Percentiles rank a stretch among this genome's conserved stretches.
These are phyloP conservation scores for Philaethria dido DNA, from an alignment of 2,888 invertebrate genomes.

Conservation along the genomic window DNA sequence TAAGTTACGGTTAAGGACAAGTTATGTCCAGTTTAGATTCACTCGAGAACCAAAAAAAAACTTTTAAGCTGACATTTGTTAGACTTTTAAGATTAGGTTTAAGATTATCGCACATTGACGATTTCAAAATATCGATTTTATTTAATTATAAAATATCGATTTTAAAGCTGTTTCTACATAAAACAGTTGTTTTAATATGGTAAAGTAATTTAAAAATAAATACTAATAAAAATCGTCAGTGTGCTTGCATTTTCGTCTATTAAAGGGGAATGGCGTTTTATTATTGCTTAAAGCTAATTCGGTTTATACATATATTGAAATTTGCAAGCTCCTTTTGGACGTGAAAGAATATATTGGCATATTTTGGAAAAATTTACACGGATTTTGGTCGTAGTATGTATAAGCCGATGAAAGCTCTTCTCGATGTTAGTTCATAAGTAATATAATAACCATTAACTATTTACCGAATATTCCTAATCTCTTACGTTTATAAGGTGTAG, in stretches of 20 bases:
- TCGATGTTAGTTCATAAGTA: slow-evolving; percentile 5
- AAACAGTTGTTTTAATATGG: too few relatives aligned
- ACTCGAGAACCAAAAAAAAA: neutral
- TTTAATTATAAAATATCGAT: neutral
- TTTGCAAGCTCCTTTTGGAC: slow-evolving; percentile 1
- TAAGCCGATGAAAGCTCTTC: neutral
- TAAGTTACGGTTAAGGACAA: too few relatives aligned
- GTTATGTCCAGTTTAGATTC: neutral
- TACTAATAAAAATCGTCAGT: slow-evolving; percentile 9
- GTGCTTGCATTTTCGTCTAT: neutral
- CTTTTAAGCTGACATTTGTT: neutral
- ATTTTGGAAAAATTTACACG: slow-evolving; percentile 2
- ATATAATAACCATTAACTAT: neutral
- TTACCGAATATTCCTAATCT: neutral
- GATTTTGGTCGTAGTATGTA: slow-evolving; percentile 1
- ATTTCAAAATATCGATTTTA: neutral
- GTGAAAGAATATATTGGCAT: neutral
- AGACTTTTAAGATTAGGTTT: neutral
- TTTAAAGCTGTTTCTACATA: neutral
- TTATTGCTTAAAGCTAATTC: slow-evolving; percentile 1
- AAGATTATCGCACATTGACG: neutral
- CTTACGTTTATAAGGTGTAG: neutral
- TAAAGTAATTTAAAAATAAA: too few relatives aligned
- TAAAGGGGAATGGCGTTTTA: slow-evolving; percentile 1
- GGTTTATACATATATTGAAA: slow-evolving; percentile 9